Evolutionary conservation across 2,888 invertebrate genomes (phyloP), one percentile per base, ranked within the genome.

Genomic region (Galerucella calmariensis): DNA sequence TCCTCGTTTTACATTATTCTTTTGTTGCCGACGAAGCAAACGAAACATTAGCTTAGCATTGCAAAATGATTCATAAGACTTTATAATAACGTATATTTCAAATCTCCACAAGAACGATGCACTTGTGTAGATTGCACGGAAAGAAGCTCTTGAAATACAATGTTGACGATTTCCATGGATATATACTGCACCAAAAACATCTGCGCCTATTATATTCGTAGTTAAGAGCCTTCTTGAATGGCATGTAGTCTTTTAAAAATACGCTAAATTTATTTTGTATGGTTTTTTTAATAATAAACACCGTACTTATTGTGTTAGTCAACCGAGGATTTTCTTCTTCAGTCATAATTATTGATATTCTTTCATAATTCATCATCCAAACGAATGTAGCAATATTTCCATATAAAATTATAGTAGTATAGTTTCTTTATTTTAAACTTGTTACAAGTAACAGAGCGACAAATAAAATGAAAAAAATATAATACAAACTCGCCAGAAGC

Each of bases 21-120:
- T 14, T 14, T 14, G 53, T 53, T 20, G 2, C 20, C 56, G 16
- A 20, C 56, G 16, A 16, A n/a, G 10, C 56, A 16, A 56, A 53
- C 16, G 53, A 16, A 53, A 20, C 16, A 56, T 56, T 20, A 56
- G 56, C 16, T 56, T 20, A 16, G 56, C 14, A n/a, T 56, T 16
- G 8, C 16, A 20, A 61, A 48, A 61, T 61, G 61, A 69, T 61
- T 61, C 69, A 46, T 69, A 69, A 61, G 59, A 69, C 48, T 61
- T 48, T 61, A 69, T 69, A 69, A 69, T 61, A 69, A 61, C 59
- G 69, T 69, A 61, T 46, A 69, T 61, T 69, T 61, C 69, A 69
- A 69, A 61, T 69, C 61, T 46, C 61, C 14, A 69, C 11, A 61
- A 61, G 44, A 20, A 69, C 61, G 44, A 46, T 61, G 11, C 48